Evolutionary conservation across 37 sponge, comb jelly and placozoan genomes (phyloP), one percentile per base, ranked within the genome.

Genomic region (Beroe ovata): DNA sequence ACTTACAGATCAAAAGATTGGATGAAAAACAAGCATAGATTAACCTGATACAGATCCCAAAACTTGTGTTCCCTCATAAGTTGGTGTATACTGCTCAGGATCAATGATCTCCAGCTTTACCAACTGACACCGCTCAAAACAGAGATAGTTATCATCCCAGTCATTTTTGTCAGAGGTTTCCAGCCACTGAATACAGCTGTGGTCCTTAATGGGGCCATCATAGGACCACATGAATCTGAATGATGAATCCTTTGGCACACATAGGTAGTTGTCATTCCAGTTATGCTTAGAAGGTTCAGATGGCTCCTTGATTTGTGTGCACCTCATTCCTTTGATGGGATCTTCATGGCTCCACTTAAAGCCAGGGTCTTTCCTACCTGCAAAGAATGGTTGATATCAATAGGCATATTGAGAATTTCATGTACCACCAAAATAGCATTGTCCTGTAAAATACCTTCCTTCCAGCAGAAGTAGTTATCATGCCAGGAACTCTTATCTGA

Each of bases 391-490:
- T n/a, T n/a, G n/a, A n/a, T n/a, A n/a, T n/a, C n/a, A n/a, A n/a
- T n/a, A n/a, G n/a, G n/a, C n/a, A n/a, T n/a, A n/a, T n/a, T n/a
- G n/a, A n/a, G n/a, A n/a, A n/a, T n/a, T n/a, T n/a, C n/a, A n/a
- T n/a, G n/a, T n/a, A n/a, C n/a, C n/a, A n/a, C n/a, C n/a, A n/a
- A n/a, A n/a, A n/a, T n/a, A n/a, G n/a, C n/a, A n/a, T n/a, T n/a
- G n/a, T n/a, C n/a, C n/a, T n/a, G n/a, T n/a, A n/a, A n/a, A n/a
- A 62, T 29, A 4, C 3, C n/a, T 16, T 62, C 28, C 26, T 16
- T 62, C 63, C 63, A 62, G 63, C 63, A 62, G 63, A 62, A 62
- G 23, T 20, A 62, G 63, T 62, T 62, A 29, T 62, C 63, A 16
- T 62, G 21, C 63, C 63, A 62, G 23, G 63, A 28, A 29, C 26